Evolutionary conservation across 2,113 vertebrate genomes (phyloP).

Genomic region (Stictonetta naevosa): DNA sequence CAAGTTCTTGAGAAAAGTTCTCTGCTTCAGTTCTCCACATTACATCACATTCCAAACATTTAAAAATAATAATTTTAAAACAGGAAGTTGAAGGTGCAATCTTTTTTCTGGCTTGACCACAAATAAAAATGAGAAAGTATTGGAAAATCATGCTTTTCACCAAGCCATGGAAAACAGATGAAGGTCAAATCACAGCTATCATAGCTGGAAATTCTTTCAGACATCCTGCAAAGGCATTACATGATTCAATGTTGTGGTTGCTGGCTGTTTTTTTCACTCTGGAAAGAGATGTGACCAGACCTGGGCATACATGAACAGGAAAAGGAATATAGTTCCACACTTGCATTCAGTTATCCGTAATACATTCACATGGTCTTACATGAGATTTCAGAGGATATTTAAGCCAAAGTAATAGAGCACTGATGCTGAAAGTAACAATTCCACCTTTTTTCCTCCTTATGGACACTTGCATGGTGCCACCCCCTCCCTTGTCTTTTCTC

Average conservation of each 20-base stretch:
- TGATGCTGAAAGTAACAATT: neutral
- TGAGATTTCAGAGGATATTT: neutral
- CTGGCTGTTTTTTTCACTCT: constrained; percentile 29
- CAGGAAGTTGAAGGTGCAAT: constrained; percentile 34
- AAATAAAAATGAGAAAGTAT: constrained; percentile 39
- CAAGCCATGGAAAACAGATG: constrained; percentile 42
- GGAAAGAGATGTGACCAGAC: constrained; percentile 9
- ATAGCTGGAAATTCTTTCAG: constrained; percentile 50
- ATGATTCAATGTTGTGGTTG: constrained; percentile 21
- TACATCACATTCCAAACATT: constrained; percentile 32
- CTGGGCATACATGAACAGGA: neutral
- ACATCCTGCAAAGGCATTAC: constrained; percentile 19
- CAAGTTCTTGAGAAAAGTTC: constrained; percentile 10
- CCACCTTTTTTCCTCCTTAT: neutral
- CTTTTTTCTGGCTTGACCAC: constrained; percentile 31
- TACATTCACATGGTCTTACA: accelerated
- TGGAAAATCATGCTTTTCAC: constrained; percentile 49
- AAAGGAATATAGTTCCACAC: neutral
- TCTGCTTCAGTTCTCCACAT: neutral
- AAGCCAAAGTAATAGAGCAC: neutral
- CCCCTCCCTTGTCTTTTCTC: neutral
- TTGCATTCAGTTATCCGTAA: neutral
- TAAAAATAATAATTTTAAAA: constrained; percentile 44
- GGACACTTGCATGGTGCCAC: neutral
- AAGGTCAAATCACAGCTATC: constrained; percentile 54